A percentile compares a stretch with the other conserved stretches of the same genome.
Conservation (phyloP, 1,140 invertebrate species). For the Aporrectodea caliginosa region DNA sequence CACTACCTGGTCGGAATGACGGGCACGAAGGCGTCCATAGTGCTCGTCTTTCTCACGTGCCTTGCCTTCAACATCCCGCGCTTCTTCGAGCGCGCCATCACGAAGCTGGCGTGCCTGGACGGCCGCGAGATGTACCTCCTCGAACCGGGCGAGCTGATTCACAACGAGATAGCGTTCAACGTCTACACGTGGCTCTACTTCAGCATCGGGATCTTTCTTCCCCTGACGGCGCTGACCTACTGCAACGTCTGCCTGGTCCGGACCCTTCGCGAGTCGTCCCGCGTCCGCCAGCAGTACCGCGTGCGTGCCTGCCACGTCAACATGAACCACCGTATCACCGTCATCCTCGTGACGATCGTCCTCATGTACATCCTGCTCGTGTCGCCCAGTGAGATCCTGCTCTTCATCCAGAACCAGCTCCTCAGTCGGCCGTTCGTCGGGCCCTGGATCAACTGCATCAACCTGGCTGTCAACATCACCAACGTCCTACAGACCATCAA, state of each 20-base stretch:
- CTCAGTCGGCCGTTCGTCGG: neutral
- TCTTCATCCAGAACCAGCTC: conserved; percentile 16
- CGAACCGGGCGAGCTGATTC: neutral
- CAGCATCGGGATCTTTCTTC: conserved; percentile 34
- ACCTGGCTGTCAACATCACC: conserved; percentile 26
- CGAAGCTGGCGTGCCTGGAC: conserved; percentile 36
- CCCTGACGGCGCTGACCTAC: conserved; percentile 35
- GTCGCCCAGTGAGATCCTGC: conserved; percentile 28
- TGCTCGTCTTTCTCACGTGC: conserved; percentile 41
- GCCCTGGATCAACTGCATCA: neutral
- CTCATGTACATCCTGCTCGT: conserved; percentile 30
- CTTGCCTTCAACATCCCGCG: conserved; percentile 44
- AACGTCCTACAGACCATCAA: conserved; percentile 31
- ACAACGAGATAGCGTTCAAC: conserved; percentile 15
- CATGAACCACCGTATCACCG: conserved; percentile 26
- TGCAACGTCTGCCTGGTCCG: conserved; percentile 40
- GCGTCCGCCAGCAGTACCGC: conserved; percentile 12
- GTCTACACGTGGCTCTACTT: conserved; percentile 33
- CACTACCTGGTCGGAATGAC: conserved; percentile 46
- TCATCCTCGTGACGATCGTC: conserved; percentile 28
- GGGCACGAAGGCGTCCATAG: conserved; percentile 44
- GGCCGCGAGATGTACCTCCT: conserved; percentile 33
- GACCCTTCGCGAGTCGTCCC: conserved; percentile 41
- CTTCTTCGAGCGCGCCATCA: conserved; percentile 44
- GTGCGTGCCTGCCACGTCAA: conserved; percentile 8